Percentiles rank a stretch among this genome's conserved stretches.
Conservation (phyloP, 1,140 invertebrate species). For the Venustaconcha ellipsiformis region DNA sequence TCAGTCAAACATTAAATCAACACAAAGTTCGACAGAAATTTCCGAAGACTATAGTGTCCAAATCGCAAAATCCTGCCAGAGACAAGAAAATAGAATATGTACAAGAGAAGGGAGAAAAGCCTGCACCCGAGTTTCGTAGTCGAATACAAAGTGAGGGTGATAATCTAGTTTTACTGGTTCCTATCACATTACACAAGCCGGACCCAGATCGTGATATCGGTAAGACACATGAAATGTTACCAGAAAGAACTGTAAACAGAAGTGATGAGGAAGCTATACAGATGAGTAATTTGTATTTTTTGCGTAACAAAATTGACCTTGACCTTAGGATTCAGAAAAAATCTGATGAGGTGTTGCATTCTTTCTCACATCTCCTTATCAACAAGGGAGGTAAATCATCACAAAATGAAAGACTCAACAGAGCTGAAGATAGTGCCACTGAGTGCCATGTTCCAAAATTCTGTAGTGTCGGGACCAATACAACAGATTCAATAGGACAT, state of each 20-base stretch:
- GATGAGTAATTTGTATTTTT: too few species aligned
- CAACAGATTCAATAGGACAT: slow-evolving; percentile 27
- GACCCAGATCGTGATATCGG: neutral
- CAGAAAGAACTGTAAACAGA: neutral
- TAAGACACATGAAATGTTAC: slow-evolving; percentile 3
- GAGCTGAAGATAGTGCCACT: too few species aligned
- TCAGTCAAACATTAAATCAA: slow-evolving; percentile 25
- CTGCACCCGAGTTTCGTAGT: neutral
- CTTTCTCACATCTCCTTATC: too few species aligned
- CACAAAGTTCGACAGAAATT: slow-evolving; percentile 5
- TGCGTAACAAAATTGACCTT: too few species aligned
- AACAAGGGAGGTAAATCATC: too few species aligned
- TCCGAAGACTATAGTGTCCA: neutral
- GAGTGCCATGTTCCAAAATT: too few species aligned
- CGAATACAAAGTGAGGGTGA: neutral
- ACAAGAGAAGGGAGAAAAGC: slow-evolving; percentile 1
- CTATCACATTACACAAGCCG: slow-evolving; percentile 7
- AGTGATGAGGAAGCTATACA: too few species aligned
- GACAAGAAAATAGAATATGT: neutral
- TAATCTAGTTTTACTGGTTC: neutral
- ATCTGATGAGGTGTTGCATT: too few species aligned
- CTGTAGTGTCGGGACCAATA: slow-evolving; percentile 19
- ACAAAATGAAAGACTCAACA: too few species aligned
- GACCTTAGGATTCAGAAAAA: too few species aligned
- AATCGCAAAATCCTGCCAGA: neutral